A percentile compares a stretch with the other conserved stretches of the same genome.
Conservation (phyloP, 2,113 vertebrate species). For the Podiceps cristatus region DNA sequence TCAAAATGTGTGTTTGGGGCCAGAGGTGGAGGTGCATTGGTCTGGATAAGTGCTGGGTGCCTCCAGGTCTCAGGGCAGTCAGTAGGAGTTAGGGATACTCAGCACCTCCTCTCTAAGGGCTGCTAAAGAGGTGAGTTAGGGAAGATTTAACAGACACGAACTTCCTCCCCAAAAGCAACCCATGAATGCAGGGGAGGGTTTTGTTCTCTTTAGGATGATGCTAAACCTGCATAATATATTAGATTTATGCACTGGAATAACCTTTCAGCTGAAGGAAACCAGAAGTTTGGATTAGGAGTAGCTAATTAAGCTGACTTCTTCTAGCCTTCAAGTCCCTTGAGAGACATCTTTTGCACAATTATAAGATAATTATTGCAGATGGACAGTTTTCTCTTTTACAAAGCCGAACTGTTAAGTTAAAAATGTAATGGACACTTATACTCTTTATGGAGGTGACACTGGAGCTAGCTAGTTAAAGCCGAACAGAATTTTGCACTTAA, state of each 20-base stretch:
- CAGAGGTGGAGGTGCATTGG: background rate
- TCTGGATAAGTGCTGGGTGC: background rate
- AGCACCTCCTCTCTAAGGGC: background rate
- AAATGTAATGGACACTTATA: background rate
- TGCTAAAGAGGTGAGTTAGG: background rate
- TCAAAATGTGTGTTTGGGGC: background rate
- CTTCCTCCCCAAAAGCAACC: background rate
- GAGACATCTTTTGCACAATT: background rate
- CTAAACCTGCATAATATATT: conserved; percentile 30
- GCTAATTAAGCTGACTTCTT: conserved; percentile 36
- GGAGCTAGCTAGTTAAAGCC: background rate
- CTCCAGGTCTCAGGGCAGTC: background rate
- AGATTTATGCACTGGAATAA: conserved; percentile 27
- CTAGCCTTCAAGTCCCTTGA: background rate
- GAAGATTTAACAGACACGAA: background rate
- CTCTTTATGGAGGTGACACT: background rate
- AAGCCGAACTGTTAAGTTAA: background rate
- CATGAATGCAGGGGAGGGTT: background rate
- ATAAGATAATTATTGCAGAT: conserved; percentile 8
- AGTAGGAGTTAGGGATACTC: background rate
- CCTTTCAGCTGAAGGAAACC: conserved; percentile 41
- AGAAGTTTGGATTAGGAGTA: conserved; percentile 38
- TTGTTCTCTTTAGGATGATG: conserved; percentile 1
- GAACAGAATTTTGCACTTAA: background rate
- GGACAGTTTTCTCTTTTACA: background rate